Evolutionary conservation across 2,888 invertebrate species (phyloP), one percentile per base, ranked within the genome.

Genomic region (Brenthis hecate): DNA sequence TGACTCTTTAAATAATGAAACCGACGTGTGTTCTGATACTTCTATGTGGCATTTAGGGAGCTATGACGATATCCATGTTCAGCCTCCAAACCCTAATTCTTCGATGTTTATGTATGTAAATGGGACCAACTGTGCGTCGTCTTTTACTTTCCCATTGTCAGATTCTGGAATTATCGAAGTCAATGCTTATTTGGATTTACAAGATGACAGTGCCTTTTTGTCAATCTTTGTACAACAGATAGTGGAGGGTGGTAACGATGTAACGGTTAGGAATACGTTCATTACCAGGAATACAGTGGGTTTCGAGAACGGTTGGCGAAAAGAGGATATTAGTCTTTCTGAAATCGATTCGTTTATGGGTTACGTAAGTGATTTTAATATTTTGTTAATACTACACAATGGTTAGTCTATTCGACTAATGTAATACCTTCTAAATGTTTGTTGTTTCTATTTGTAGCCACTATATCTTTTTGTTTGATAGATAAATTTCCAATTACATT

Each of bases 91-190:
- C 71, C 71, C 75, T 1, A 60, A 56, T 0, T 84, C 86, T 54
- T 72, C 56, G 1, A 68, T 48, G 4, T 85, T 78, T 65, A 80
- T 87, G 61, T 74, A 75, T 56, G 80, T 82, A 1, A 56, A 65
- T 14, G 53, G 4, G 13, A 8, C 0, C 58, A 75, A 13, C 80
- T 78, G 64, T 83, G 83, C 56, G 69, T 73, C 76, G 0, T 80
- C 81, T 1, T 75, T 73, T 43, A 43, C 60, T 13, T 81, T 87
- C 63, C 43, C 73, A 0, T 80, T 87, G 80, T 57, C 76, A 3
- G 68, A 75, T 11, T 71, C 71, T 8, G 87, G 87, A 16, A 50
- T 63, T 14, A 56, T 89, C 3, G 84, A 88, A 80, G 75, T 84
- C 2, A 78, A 80, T 55, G 65, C 85, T 13, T 85, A 75, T 63